A percentile compares a stretch with the other conserved stretches of the same genome.
These are phyloP conservation scores for Stichopus horrens DNA, from an alignment of 53 echinoderm and acorn worm genomes.

Conservation along the genomic window DNA sequence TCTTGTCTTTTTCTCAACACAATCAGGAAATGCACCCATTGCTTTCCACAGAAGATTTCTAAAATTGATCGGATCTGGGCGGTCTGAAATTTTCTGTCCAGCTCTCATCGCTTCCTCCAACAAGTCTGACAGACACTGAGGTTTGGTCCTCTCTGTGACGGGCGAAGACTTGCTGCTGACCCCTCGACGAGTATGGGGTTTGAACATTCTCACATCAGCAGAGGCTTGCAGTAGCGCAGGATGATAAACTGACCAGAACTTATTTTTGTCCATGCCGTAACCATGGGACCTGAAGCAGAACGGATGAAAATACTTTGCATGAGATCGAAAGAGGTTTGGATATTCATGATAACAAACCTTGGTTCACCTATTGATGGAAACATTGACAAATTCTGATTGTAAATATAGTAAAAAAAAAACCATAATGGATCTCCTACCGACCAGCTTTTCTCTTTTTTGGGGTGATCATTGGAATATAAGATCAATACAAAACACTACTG, in stretches of 20 bases:
- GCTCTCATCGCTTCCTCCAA: background rate
- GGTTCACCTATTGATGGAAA: too few relatives aligned
- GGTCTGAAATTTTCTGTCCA: slow-evolving; percentile 46
- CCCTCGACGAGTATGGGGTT: slow-evolving; percentile 20
- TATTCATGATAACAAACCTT: background rate
- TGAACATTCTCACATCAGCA: slow-evolving; percentile 23
- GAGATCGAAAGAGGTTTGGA: background rate
- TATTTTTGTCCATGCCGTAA: slow-evolving; percentile 75
- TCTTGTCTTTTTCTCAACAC: slow-evolving; percentile 72
- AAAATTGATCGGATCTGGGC: slow-evolving; percentile 78
- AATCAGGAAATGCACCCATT: slow-evolving; percentile 72
- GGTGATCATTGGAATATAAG: background rate
- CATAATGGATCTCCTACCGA: background rate
- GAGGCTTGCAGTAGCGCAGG: slow-evolving; percentile 60
- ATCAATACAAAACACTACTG: too few relatives aligned
- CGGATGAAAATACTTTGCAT: background rate
- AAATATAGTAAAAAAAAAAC: background rate
- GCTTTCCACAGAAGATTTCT: slow-evolving; percentile 64
- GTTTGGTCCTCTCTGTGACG: background rate
- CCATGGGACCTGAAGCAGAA: slow-evolving; percentile 71
- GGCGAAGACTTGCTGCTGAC: slow-evolving; percentile 5
- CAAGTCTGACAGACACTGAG: background rate
- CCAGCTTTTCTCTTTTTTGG: background rate
- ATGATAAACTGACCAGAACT: slow-evolving; percentile 76
- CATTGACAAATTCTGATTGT: background rate